phyloP scores from a whole-genome alignment of 2,797 vertebrate genomes.

The Garrulus glandarius region DNA sequence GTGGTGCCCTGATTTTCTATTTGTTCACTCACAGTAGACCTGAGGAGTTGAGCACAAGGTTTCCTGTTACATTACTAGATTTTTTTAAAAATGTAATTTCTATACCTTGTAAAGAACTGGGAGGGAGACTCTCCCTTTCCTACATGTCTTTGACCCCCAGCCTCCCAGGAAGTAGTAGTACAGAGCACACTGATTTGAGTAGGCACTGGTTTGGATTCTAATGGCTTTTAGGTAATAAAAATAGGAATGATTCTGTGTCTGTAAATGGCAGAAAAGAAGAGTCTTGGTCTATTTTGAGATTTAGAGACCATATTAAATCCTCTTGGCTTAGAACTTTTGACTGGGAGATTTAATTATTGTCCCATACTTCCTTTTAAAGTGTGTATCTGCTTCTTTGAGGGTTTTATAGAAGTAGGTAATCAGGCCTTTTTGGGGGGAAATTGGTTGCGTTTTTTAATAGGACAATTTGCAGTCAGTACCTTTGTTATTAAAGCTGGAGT shows the following conservation, averaged over 20 bases:
- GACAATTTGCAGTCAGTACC: not conserved
- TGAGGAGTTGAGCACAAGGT: not conserved
- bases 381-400: not conserved
- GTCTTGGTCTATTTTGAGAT: not conserved
- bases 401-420: not conserved
- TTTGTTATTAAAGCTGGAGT: not conserved
- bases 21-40: not conserved
- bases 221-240: not conserved
- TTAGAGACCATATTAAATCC: not conserved
- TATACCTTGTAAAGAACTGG: not conserved
- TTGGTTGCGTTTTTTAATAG: not conserved
- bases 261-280: not conserved
- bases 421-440: not conserved
- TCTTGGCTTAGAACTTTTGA: not conserved
- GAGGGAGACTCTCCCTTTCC: not conserved
- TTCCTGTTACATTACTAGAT: not conserved
- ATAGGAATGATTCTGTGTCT: not conserved
- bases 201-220: not conserved
- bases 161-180: not conserved
- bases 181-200: not conserved
- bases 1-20: not conserved
- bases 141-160: not conserved
- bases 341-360: not conserved
- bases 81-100: not conserved
- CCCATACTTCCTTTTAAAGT: not conserved